Evolutionary conservation across 2,113 vertebrate species (phyloP), one percentile per base, ranked within the genome.

Genomic region (Oncorhynchus nerka): DNA sequence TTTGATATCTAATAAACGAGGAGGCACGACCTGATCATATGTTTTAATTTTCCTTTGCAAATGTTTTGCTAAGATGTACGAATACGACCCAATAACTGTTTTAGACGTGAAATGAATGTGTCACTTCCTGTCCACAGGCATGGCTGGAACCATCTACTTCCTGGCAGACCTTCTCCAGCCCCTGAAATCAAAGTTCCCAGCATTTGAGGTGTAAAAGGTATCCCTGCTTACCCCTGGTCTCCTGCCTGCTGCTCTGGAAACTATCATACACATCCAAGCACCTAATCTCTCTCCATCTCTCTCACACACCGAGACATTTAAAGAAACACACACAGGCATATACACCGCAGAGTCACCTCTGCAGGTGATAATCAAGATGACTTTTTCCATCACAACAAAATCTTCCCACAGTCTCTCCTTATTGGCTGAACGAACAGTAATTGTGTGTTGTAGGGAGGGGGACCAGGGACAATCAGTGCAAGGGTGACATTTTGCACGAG

Each of bases 111-210:
- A 57, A 57, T 20, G 16, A 57, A 20, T 2, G 55, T 57, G 55
- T 57, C 22, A 34, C 70, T n/a, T 49, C 20, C 78, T 7, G 69
- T 80, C 81, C 72, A 49, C 83, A 99, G 98, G 97, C 85, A 96
- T 99, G 97, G 98, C 98, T 24, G 98, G 98, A 81, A 99, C 98
- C 0, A 96, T 99, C 86, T 99, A 99, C 88, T 99, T 99, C 87
- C 92, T 99, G 86, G 89, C 95, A 22, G 98, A 99, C 89, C 84
- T 99, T 32, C 90, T 98, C 55, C 92, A 98, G 77, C 98, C 98
- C 4, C 81, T 91, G 77, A 96, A 89, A 85, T 94, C 97, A 5
- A 95, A 82, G 82, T 99, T 99, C 83, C 98, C 98, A 0, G 96
- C 95, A 0, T 99, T 99, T 87, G 97, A 99, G 87, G 88, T 99